A percentile compares a stretch with the other conserved stretches of the same genome.
phyloP scores from a whole-genome alignment of 1,140 invertebrate genomes.

The Polypedilum pembai region DNA sequence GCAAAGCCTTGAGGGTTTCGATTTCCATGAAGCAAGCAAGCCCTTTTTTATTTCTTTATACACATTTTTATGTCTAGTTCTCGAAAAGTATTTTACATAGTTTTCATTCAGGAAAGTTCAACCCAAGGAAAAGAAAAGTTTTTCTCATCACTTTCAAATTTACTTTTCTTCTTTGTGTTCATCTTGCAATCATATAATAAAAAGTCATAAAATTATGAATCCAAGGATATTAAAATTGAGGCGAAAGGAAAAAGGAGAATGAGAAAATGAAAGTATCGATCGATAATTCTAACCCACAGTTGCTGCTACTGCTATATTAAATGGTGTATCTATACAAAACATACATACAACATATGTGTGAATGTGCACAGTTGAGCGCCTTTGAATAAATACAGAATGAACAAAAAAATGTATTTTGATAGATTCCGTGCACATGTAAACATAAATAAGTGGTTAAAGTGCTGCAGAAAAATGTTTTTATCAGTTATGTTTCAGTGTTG shows the following conservation, averaged over 20 bases:
- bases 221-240: conserved; percentile 7
- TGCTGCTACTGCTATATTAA: neutral
- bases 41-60: neutral
- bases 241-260: too few relatives aligned
- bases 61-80: neutral
- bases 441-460: neutral
- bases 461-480: neutral
- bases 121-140: neutral
- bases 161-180: neutral
- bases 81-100: conserved; percentile 11
- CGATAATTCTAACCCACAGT: conserved; percentile 1
- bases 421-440: neutral
- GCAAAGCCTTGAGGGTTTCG: neutral
- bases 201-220: neutral
- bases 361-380: neutral
- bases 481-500: neutral
- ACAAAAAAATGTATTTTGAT: conserved; percentile 12
- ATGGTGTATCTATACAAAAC: too few relatives aligned
- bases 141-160: neutral
- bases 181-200: neutral
- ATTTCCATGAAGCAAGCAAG: neutral
- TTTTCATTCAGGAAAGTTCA: neutral
- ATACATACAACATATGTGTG: neutral
- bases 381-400: neutral
- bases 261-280: neutral